Base-by-base conservation (phyloP, 2,888 invertebrate genomes). In the Branchipolynoe longqiensis region DNA sequence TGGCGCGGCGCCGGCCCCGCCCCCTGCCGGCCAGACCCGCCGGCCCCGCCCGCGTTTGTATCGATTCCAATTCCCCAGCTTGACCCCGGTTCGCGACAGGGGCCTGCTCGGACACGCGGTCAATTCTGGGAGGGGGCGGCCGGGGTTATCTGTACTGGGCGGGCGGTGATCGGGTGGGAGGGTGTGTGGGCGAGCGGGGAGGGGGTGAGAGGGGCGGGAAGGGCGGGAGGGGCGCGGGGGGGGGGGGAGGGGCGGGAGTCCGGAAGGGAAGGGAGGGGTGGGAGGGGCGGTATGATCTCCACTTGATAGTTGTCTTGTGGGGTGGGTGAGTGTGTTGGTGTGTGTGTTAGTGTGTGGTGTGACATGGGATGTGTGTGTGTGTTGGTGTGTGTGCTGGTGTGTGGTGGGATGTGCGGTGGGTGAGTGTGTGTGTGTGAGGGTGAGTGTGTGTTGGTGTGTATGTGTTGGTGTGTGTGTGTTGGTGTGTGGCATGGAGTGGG, bases 11-110 rank as follows among this genome's bases (percentile, higher is more conserved):
- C 8, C 8, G 18, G 48, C 8, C 8, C 62, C 6, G n/a, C 73
- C 73, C 64, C 64, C 36, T 22, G 25, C 1, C 28, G 31, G 62
- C 3, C 18, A 1, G 6, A 3, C 25, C 36, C 22, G n/a, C 28
- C 18, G 25, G 18, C 1, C 62, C 18, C 12, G 18, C 69, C 33
- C 18, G 69, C 48, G 78, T 33, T 73, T 33, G 36, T 78, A 78
- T 78, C 54, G 78, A 78, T 78, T 78, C 54, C 78, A 78, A 78
- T 78, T 78, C 78, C 78, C 41, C n/a, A 48, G 22, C 28, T 54
- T 54, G 78, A 78, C 78, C 78, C 28, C 54, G 25, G 78, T 48
- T 28, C 14, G 78, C n/a, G 78, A 78, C 78, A 28, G 41, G n/a
- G 78, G 78, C 28, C 48, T 1, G 18, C 28, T 48, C 25, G 78